A percentile compares a stretch with the other conserved stretches of the same genome.
Conservation (phyloP, 1,140 invertebrate genomes). For the Scaptomyza montana region DNA sequence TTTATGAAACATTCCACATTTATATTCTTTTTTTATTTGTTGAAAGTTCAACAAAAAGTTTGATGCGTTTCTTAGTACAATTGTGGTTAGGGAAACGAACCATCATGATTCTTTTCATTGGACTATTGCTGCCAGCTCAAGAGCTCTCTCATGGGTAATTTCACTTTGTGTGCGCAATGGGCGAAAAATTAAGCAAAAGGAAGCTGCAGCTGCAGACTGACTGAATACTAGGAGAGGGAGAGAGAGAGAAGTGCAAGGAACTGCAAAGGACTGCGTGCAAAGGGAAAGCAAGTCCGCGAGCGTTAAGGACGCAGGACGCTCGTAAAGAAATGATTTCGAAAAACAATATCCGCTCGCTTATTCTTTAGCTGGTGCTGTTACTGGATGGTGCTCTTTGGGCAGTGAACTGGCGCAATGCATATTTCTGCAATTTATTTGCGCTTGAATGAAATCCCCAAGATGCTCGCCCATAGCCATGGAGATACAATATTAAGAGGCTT, state of each 20-base stretch:
- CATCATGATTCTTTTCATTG: constrained; percentile 9
- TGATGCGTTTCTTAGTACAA: constrained; percentile 47
- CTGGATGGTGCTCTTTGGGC: constrained; percentile 36
- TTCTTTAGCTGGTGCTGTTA: constrained; percentile 39
- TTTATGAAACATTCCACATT: constrained; percentile 6
- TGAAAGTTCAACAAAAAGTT: constrained; percentile 52
- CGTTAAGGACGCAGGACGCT: constrained; percentile 15
- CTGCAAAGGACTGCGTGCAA: constrained; percentile 4
- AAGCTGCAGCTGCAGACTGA: constrained; percentile 26
- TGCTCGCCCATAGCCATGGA: constrained; percentile 18
- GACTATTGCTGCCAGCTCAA: constrained; percentile 21
- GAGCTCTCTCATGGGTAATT: constrained; percentile 62
- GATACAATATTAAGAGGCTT: constrained; percentile 58
- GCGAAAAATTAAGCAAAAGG: constrained; percentile 59
- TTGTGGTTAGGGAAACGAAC: not conserved
- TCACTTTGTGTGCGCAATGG: constrained; percentile 67
- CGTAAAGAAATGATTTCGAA: constrained; percentile 64
- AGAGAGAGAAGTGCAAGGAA: too few species aligned
- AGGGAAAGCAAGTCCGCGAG: constrained; percentile 25
- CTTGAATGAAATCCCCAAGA: constrained; percentile 57
- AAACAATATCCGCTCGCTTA: constrained; percentile 68
- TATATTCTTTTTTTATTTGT: constrained; percentile 17
- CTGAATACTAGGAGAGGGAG: too few species aligned
- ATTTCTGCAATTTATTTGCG: constrained; percentile 66
- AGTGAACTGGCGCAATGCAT: constrained; percentile 63